These are phyloP conservation scores for Sarcophaga bullata DNA, from an alignment of 1,140 invertebrate species.

Conservation along the genomic window DNA sequence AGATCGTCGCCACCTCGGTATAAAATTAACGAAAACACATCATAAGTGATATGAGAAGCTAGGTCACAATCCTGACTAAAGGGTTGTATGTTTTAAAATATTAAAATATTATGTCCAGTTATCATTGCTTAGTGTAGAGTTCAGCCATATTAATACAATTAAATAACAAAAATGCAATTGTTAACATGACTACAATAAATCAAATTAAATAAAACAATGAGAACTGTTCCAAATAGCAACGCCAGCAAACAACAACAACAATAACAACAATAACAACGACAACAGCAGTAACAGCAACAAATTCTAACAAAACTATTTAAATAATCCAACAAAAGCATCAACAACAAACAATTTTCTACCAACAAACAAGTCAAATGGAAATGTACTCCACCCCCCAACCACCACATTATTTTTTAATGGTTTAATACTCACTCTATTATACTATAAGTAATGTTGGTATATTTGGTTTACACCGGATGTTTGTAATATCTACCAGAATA, in stretches of 20 bases:
- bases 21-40: too few species aligned
- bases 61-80: too few species aligned
- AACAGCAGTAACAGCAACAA: background rate
- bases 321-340: background rate
- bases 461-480: too few species aligned
- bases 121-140: background rate
- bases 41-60: too few species aligned
- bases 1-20: too few species aligned
- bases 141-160: background rate
- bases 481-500: too few species aligned
- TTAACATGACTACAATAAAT: conserved; percentile 22
- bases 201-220: conserved; percentile 24
- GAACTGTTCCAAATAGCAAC: background rate
- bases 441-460: too few species aligned
- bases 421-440: background rate
- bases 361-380: background rate
- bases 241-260: background rate
- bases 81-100: too few species aligned
- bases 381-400: background rate
- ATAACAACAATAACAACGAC: background rate
- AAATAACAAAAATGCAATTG: background rate
- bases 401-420: background rate
- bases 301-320: background rate
- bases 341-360: too few species aligned
- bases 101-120: too few species aligned